phyloP scores from a whole-genome alignment of 2,888 invertebrate species.

The Nomada fabriciana region DNA sequence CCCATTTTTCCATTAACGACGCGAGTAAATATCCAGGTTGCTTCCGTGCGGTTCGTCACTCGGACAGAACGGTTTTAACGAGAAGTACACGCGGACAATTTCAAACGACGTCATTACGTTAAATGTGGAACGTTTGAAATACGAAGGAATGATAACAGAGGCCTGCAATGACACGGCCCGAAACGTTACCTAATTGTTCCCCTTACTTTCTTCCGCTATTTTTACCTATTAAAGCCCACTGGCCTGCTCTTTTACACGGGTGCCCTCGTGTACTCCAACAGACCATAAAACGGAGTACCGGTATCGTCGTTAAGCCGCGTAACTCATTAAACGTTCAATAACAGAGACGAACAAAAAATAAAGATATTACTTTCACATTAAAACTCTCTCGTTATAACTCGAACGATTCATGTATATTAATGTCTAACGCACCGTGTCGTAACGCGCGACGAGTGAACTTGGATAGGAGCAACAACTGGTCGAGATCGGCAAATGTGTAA shows the following conservation, averaged over 20 bases:
- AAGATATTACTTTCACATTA: not conserved
- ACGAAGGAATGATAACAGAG: not conserved
- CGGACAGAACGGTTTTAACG: constrained; percentile 44
- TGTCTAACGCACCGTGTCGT: not conserved
- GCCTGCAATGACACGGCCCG: constrained; percentile 7
- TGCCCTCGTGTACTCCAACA: constrained; percentile 23
- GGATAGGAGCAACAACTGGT: not conserved
- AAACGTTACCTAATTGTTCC: constrained; percentile 24
- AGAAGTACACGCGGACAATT: not conserved
- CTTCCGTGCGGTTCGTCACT: constrained; percentile 56
- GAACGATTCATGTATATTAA: not conserved
- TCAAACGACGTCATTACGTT: not conserved
- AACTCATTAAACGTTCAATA: constrained; percentile 27
- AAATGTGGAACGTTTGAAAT: not conserved
- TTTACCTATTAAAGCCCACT: constrained; percentile 61
- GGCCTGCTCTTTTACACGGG: constrained; percentile 40
- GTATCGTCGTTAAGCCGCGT: constrained; percentile 20
- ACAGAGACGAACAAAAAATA: not conserved
- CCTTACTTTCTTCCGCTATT: constrained; percentile 57
- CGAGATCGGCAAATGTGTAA: not conserved
- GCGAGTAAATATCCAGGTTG: constrained; percentile 68
- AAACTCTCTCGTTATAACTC: constrained; percentile 3
- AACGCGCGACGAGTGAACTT: not conserved
- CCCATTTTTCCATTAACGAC: constrained; percentile 68
- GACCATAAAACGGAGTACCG: constrained; percentile 35